Base-by-base conservation (phyloP, 2,113 vertebrate genomes). In the Neopipo cinnamomea region DNA sequence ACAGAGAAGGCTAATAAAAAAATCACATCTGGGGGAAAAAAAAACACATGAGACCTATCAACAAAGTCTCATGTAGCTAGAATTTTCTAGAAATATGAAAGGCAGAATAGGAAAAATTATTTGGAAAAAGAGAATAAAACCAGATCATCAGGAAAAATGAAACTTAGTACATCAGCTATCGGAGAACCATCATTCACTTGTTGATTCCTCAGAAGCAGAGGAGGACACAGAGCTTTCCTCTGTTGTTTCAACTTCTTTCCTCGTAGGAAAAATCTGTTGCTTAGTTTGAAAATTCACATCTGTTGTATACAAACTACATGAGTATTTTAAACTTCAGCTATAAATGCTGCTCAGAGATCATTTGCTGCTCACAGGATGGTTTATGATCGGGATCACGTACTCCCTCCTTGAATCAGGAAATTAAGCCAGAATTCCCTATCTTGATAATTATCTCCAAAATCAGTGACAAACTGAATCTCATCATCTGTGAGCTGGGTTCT, bases 221-320 rank as follows among this genome's bases (percentile, higher is more conserved):
- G 71, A 79, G 39, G 71, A 93, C 46, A 79, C 67, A 63, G 53
- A 80, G 42, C 30, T 89, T 68, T 88, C 33, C 55, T 88, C 71
- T 65, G 16, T 77, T 92, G 59, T 47, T 88, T 80, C 59, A 72
- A 21, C 65, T 65, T 66, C 68, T 90, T 96, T 86, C 37, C 72
- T 88, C 30, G 67, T 41, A 67, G 72, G 84, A 81, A 73, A 92
- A 88, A 46, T 83, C 77, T 61, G 67, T 58, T 72, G 61, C 74
- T 95, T 88, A 94, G 91, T 95, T 96, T 97, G 96, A 94, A 94
- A 91, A 92, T 72, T 90, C 90, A 87, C 95, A 95, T 96, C 95
- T 96, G 96, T 81, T 95, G 88, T 88, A 84, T 88, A 93, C 94
- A 93, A 95, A 85, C 82, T 88, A 17, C 59, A 47, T 23, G 85